Percentiles rank a stretch among this genome's conserved stretches.
phyloP scores from a whole-genome alignment of 2,888 invertebrate species.

The Pogonocherus hispidulus region DNA sequence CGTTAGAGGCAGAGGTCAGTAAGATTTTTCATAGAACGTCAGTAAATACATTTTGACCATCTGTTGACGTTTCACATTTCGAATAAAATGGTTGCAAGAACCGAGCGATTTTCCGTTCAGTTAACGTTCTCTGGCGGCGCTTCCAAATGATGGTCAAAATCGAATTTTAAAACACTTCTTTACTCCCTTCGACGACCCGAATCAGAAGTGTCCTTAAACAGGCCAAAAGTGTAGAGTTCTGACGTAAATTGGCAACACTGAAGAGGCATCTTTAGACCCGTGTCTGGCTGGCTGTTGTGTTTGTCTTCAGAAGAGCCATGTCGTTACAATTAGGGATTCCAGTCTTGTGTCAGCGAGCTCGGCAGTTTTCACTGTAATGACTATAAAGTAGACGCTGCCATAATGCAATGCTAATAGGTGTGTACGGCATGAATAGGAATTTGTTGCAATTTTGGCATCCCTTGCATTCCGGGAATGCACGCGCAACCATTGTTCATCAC shows the following conservation, averaged over 20 bases:
- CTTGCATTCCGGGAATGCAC: slow-evolving; percentile 57
- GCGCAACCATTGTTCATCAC: slow-evolving; percentile 52
- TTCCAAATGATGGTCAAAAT: no score
- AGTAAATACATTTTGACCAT: no score
- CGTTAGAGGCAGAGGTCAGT: no score
- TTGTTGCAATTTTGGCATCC: slow-evolving; percentile 57
- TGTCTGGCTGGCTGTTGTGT: neutral
- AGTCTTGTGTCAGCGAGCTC: slow-evolving; percentile 39
- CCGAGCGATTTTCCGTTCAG: no score
- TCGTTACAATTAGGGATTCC: slow-evolving; percentile 34
- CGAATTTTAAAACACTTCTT: no score
- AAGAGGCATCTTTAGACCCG: neutral
- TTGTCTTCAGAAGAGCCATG: slow-evolving; percentile 13
- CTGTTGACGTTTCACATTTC: no score
- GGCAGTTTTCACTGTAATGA: slow-evolving; percentile 44
- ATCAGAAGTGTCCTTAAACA: no score
- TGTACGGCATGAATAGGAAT: slow-evolving; percentile 44
- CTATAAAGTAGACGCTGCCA: slow-evolving; percentile 46
- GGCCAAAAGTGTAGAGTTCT: no score
- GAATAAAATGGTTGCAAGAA: no score
- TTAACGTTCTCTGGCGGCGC: no score
- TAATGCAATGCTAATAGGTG: slow-evolving; percentile 49
- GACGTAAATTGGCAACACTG: neutral
- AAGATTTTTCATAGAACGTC: no score
- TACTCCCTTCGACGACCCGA: no score